Conservation (phyloP, 2,797 vertebrate species). For the Chelidonichthys spinosus region DNA sequence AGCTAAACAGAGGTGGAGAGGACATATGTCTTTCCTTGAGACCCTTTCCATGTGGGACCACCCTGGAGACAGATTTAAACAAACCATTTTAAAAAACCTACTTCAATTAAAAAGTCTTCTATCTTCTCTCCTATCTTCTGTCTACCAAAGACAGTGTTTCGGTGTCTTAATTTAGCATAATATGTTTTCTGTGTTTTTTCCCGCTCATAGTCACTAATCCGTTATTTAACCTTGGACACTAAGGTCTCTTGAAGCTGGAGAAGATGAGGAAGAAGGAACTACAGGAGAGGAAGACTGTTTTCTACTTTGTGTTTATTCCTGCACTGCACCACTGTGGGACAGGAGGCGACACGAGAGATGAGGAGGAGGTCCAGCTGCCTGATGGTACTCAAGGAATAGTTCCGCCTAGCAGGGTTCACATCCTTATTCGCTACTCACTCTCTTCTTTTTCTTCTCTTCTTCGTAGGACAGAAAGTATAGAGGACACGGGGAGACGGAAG, state of each 20-base stretch:
- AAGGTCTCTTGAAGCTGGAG: not conserved
- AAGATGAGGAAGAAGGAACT: not conserved
- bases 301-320: not conserved
- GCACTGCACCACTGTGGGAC: not conserved
- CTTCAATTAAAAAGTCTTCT: constrained; percentile 14
- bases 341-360: constrained; percentile 27
- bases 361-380: constrained; percentile 72
- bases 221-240: not conserved
- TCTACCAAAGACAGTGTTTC: constrained; percentile 1
- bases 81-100: constrained; percentile 33
- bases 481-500: not conserved
- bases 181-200: no score
- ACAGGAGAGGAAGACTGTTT: not conserved
- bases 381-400: constrained; percentile 33
- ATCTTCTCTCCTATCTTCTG: not conserved
- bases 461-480: not conserved
- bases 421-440: constrained; percentile 6
- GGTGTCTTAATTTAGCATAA: not conserved
- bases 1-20: constrained; percentile 30
- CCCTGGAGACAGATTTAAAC: constrained; percentile 66
- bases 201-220: not conserved
- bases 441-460: not conserved
- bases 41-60: constrained; percentile 74
- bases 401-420: constrained; percentile 30
- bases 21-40: constrained; percentile 40